Evolutionary conservation across 2,113 vertebrate species (phyloP).

Genomic region (Notothenia coriiceps): DNA sequence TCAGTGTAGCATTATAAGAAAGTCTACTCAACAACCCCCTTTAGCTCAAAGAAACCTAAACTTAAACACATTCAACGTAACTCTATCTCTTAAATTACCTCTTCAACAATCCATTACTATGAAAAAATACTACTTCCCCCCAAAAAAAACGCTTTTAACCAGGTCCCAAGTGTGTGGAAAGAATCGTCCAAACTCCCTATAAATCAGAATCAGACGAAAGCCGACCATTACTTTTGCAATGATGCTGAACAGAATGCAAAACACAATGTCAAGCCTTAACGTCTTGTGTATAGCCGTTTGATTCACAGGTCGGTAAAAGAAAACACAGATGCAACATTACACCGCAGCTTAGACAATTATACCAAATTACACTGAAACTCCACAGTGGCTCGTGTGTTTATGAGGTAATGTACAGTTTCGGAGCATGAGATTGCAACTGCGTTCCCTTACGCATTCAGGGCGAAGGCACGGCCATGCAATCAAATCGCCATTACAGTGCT

Average conservation of each 20-base stretch:
- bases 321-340: conserved; percentile 66
- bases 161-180: conserved; percentile 21
- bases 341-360: conserved; percentile 64
- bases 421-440: conserved; percentile 27
- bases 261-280: conserved; percentile 6
- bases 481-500: conserved; percentile 60
- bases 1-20: not conserved
- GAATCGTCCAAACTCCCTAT: conserved; percentile 18
- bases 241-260: conserved; percentile 62
- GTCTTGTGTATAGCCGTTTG: conserved; percentile 21
- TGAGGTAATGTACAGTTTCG: conserved; percentile 68
- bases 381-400: conserved; percentile 51
- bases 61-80: conserved; percentile 32
- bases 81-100: conserved; percentile 26
- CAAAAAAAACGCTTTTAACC: conserved; percentile 17
- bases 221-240: not conserved
- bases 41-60: conserved; percentile 12
- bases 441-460: conserved; percentile 29
- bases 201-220: conserved; percentile 31
- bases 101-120: not conserved
- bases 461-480: conserved; percentile 58
- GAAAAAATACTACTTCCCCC: conserved; percentile 19
- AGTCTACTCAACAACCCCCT: not conserved
- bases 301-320: conserved; percentile 53
- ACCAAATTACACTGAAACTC: conserved; percentile 62